Evolutionary conservation across 2,888 invertebrate genomes (phyloP).

Genomic region (Teleogryllus oceanicus): DNA sequence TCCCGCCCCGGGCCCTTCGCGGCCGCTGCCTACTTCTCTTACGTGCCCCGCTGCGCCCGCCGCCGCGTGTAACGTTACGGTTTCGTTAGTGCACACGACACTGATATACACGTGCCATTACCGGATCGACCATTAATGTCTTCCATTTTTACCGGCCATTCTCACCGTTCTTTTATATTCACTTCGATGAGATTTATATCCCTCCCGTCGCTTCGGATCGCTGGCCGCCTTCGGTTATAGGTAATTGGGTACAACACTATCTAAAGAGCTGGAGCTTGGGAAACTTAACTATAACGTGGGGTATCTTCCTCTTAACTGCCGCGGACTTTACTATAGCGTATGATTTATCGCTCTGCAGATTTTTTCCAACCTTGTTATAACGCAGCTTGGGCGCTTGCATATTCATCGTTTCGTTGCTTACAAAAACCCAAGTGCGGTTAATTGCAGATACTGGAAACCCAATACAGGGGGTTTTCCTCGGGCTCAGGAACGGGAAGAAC

Average conservation of each 20-base stretch:
- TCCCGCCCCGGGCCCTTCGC: not conserved
- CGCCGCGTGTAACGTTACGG: too few species aligned
- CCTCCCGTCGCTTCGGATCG: not conserved
- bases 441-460: too few species aligned
- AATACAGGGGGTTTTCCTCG: too few species aligned
- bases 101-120: not conserved
- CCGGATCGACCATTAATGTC: not conserved
- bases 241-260: not conserved
- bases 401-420: too few species aligned
- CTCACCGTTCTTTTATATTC: not conserved
- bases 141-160: not conserved
- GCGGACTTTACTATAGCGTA: not conserved
- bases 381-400: too few species aligned
- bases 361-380: not conserved
- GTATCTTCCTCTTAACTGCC: not conserved
- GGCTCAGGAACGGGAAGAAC: too few species aligned
- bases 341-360: constrained; percentile 1
- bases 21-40: not conserved
- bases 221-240: not conserved
- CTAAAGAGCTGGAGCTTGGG: not conserved
- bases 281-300: not conserved
- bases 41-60: too few species aligned
- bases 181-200: not conserved
- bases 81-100: not conserved
- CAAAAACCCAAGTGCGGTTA: too few species aligned